Conservation (phyloP, 2,888 invertebrate genomes). For the Rotaria socialis region DNA sequence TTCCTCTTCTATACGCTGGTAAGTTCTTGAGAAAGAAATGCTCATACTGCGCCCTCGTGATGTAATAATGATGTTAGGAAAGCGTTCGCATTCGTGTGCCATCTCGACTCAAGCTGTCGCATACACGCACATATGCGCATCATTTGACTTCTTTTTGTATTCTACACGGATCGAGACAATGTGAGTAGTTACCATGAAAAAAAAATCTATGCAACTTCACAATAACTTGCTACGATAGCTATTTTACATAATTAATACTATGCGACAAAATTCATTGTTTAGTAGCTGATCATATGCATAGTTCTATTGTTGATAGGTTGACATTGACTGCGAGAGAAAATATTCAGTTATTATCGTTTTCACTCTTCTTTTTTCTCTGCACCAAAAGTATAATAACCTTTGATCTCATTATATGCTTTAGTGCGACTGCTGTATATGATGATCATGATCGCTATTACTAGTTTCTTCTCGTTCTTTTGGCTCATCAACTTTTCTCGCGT, state of each 20-base stretch:
- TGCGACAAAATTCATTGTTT: too few species aligned
- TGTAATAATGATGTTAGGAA: neutral
- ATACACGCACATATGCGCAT: neutral
- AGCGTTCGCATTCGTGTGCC: neutral
- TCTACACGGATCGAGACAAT: neutral
- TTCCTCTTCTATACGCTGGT: neutral
- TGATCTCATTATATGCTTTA: neutral
- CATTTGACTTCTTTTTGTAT: neutral
- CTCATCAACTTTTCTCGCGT: neutral
- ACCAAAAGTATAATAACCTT: neutral
- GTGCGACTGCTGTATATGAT: neutral
- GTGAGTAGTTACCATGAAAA: neutral
- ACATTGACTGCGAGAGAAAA: too few species aligned
- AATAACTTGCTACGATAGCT: neutral
- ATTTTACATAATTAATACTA: too few species aligned
- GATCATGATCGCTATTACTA: neutral
- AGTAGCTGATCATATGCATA: too few species aligned
- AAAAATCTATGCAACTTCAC: neutral
- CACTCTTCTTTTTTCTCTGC: too few species aligned
- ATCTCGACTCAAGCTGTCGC: slow-evolving; percentile 6
- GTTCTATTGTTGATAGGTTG: too few species aligned
- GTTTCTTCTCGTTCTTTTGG: neutral
- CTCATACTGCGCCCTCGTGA: neutral
- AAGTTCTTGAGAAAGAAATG: neutral
- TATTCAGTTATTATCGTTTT: too few species aligned